A percentile compares a stretch with the other conserved stretches of the same genome.
phyloP scores from a whole-genome alignment of 1,140 invertebrate species.

The Cepaea nemoralis region DNA sequence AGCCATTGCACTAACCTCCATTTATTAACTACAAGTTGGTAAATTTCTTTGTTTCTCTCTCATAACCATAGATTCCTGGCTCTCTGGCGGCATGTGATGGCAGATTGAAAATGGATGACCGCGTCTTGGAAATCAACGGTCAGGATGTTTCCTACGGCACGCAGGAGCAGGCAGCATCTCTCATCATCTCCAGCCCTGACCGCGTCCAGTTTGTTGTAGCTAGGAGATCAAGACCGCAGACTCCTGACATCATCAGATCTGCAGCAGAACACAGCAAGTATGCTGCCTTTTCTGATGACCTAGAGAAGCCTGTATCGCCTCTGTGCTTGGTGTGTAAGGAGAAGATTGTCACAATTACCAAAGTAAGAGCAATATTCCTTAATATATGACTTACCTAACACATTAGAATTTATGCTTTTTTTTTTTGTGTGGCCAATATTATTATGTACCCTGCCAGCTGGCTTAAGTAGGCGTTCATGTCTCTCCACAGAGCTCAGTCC shows the following conservation, averaged over 20 bases:
- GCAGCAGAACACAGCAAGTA: conserved; percentile 50
- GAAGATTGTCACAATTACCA: conserved; percentile 70
- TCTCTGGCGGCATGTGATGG: conserved; percentile 69
- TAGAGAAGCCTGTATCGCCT: conserved; percentile 42
- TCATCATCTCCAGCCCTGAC: conserved; percentile 65
- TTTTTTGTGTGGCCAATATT: no score
- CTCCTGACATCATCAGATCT: conserved; percentile 68
- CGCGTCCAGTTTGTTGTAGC: conserved; percentile 73
- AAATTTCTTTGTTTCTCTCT: not conserved
- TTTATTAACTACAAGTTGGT: no score
- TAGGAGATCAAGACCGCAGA: conserved; percentile 68
- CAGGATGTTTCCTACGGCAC: conserved; percentile 71
- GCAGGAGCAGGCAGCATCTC: conserved; percentile 72
- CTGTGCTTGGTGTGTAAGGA: conserved; percentile 61
- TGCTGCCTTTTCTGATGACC: conserved; percentile 40
- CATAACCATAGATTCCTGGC: conserved; percentile 63
- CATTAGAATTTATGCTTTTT: no score
- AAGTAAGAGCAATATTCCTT: conserved; percentile 57
- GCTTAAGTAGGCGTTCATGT: no score
- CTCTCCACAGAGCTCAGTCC: no score
- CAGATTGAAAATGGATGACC: conserved; percentile 67
- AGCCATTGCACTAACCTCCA: no score
- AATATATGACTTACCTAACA: no score
- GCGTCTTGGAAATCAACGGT: conserved; percentile 74
- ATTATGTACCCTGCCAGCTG: no score